Evolutionary conservation across 2,888 invertebrate genomes (phyloP).

Genomic region (Schizotus pectinicornis): DNA sequence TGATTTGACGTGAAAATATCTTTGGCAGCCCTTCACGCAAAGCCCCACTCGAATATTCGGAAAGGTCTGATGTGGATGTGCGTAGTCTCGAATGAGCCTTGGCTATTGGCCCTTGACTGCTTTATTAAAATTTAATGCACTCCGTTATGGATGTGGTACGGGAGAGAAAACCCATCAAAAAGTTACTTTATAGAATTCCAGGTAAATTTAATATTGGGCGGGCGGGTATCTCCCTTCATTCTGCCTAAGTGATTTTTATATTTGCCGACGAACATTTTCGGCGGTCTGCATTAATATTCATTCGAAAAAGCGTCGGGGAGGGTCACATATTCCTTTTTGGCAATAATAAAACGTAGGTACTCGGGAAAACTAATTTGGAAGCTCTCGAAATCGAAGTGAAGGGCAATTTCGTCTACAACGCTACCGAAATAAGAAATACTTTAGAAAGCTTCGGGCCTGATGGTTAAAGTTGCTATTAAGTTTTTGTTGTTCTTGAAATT

Average conservation of each 20-base stretch:
- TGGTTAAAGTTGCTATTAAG: too few species aligned
- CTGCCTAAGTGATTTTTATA: slow-evolving; percentile 27
- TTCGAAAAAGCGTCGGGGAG: slow-evolving; percentile 6
- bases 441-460: too few species aligned
- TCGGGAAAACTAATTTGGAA: slow-evolving; percentile 10
- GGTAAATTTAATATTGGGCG: slow-evolving; percentile 20
- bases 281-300: slow-evolving; percentile 27
- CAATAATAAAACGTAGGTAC: slow-evolving; percentile 22
- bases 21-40: not conserved
- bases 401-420: too few species aligned
- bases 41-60: slow-evolving; percentile 3
- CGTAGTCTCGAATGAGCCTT: too few species aligned
- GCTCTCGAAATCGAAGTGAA: too few species aligned
- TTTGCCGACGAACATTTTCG: slow-evolving; percentile 21
- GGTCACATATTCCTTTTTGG: slow-evolving; percentile 13
- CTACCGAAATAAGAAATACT: too few species aligned
- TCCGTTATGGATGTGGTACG: slow-evolving; percentile 28
- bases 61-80: slow-evolving; percentile 19
- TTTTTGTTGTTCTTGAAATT: too few species aligned
- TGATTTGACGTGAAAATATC: not conserved
- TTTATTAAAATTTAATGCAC: slow-evolving; percentile 35
- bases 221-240: not conserved
- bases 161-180: slow-evolving; percentile 29
- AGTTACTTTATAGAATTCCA: slow-evolving; percentile 30
- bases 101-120: slow-evolving; percentile 24